Evolutionary conservation across 2,888 invertebrate genomes (phyloP), one percentile per base, ranked within the genome.

Genomic region (Bhutanitis thaidina): DNA sequence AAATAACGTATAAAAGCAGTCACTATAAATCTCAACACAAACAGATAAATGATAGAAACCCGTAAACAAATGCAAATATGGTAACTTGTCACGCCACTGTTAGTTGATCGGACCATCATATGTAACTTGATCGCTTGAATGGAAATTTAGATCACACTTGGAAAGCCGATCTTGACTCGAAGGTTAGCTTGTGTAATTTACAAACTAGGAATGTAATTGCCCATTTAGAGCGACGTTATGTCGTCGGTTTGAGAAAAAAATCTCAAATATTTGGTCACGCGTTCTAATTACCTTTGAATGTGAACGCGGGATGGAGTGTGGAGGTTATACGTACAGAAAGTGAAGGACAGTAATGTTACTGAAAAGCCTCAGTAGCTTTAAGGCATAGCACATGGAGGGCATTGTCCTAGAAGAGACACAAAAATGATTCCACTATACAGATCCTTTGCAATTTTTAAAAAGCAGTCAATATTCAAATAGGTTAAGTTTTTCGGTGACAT

Each of bases 1-100:
- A 20, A 20, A 30, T 4, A 10, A 3, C 0, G 4, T 30, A 30
- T 10, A 43, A 44, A 43, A 52, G 20, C 29, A 27, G 27, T 10
- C 36, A 14, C 27, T 41, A 41, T 48, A 41, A 40, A 40, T 40
- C 40, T 15, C 10, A 41, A n/a, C 25, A 20, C 30, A 39, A 12
- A 60, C 60, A 64, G 59, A 60, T 60, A 60, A 59, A 58, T 54
- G 61, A 69, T 71, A 65, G 68, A 74, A 71, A 74, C 71, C 62
- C 49, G 63, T 60, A 64, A 61, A 60, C 56, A 56, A 52, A 43
- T 27, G 55, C 57, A 53, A 62, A 67, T 66, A 78, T 62, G 71
- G 76, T 53, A 71, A 68, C 69, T 50, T 52, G 73, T 61, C 61
- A 44, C 51, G 40, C 54, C 41, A 49, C 41, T 43, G 60, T 54